phyloP scores from a whole-genome alignment of 2,888 invertebrate species.

The Scrobipalpa atriplicella region DNA sequence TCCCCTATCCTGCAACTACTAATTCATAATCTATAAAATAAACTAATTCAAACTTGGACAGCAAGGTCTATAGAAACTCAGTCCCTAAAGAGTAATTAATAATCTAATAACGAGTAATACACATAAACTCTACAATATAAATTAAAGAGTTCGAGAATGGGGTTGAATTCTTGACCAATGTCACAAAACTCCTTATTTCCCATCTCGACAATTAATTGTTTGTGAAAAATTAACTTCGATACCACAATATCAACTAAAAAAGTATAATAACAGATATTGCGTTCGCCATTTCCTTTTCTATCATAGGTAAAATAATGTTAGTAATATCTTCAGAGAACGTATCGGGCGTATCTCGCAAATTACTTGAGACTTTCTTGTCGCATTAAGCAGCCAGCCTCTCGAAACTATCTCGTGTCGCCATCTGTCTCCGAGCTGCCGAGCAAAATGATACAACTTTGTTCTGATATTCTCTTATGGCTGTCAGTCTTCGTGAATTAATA shows the following conservation, averaged over 20 bases:
- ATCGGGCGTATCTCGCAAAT: conserved; percentile 39
- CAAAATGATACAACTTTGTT: conserved; percentile 63
- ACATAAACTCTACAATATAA: no score
- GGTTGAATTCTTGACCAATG: no score
- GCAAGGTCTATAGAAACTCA: not conserved
- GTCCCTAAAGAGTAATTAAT: conserved; percentile 6
- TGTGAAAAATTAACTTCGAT: no score
- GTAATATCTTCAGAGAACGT: no score
- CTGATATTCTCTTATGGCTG: conserved; percentile 35
- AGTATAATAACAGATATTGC: no score
- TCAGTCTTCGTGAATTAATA: no score
- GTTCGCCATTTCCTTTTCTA: no score
- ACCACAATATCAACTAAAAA: no score
- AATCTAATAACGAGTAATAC: no score
- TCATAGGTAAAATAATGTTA: not conserved
- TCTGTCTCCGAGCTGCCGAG: conserved; percentile 58
- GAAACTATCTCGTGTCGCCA: conserved; percentile 59
- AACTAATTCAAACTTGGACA: conserved; percentile 37
- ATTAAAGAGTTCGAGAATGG: not conserved
- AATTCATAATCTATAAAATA: conserved; percentile 55
- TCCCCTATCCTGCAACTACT: conserved; percentile 48
- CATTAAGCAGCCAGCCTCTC: conserved; percentile 53
- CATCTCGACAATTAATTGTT: no score
- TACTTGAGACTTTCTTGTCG: conserved; percentile 54
- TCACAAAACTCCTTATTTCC: no score